phyloP scores from a whole-genome alignment of 2,888 invertebrate genomes.

The Molorchus minor region DNA sequence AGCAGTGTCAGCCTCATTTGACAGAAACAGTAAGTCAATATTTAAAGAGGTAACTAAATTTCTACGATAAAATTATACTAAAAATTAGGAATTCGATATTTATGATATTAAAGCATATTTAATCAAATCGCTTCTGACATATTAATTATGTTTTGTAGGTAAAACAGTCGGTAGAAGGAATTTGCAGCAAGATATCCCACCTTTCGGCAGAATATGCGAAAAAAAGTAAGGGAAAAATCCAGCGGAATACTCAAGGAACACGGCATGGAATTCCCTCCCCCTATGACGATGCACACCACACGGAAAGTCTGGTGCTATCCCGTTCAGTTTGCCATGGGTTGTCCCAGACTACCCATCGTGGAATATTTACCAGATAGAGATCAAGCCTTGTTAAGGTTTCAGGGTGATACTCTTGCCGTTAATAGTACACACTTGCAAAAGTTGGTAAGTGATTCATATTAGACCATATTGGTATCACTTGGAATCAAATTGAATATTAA shows the following conservation, averaged over 20 bases:
- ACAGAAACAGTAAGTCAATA: conserved; percentile 77
- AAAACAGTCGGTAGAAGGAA: conserved; percentile 92
- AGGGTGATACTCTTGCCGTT: conserved; percentile 85
- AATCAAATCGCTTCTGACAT: background rate
- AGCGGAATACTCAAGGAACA: conserved; percentile 86
- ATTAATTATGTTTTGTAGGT: conserved; percentile 58
- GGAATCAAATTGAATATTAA: no score
- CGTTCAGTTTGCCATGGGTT: conserved; percentile 87
- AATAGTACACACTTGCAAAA: conserved; percentile 92
- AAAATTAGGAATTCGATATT: no score
- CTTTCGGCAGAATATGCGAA: conserved; percentile 91
- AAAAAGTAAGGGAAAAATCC: conserved; percentile 89
- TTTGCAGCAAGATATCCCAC: conserved; percentile 93
- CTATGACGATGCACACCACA: conserved; percentile 73
- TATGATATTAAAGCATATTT: no score
- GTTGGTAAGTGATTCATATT: conserved; percentile 74
- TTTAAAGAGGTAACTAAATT: no score
- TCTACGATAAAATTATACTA: no score
- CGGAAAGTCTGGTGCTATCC: conserved; percentile 97
- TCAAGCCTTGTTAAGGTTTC: conserved; percentile 85
- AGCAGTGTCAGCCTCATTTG: conserved; percentile 95
- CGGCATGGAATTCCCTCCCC: conserved; percentile 72
- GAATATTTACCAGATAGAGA: conserved; percentile 89
- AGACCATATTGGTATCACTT: no score
- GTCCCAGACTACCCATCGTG: conserved; percentile 84